Percentiles rank a stretch among this genome's conserved stretches.
Evolutionary conservation across 2,113 vertebrate species (phyloP).

Genomic region (Romanogobio albipinnatus): DNA sequence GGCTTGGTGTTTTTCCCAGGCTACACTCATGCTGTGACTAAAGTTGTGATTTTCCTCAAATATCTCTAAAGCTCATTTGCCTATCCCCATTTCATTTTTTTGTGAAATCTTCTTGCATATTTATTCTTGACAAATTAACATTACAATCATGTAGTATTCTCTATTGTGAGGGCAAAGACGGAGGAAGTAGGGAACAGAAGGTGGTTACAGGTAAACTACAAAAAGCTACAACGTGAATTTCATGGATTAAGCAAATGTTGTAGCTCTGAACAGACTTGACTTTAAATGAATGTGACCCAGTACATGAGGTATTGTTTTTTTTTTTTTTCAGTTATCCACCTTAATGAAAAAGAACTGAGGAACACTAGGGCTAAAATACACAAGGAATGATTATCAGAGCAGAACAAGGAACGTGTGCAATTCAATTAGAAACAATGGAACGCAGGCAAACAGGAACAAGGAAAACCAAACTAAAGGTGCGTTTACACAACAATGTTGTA

Average conservation of each 20-base stretch:
- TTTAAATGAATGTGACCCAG: neutral
- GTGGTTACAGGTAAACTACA: neutral
- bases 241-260: neutral
- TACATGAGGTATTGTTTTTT: neutral
- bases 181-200: neutral
- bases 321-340: too few species aligned
- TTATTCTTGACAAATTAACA: conserved; percentile 40
- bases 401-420: too few species aligned
- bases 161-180: conserved; percentile 14
- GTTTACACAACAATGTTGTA: too few species aligned
- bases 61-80: conserved; percentile 39
- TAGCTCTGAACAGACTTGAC: neutral
- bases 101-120: conserved; percentile 27
- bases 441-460: too few species aligned
- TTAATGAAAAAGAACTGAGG: too few species aligned
- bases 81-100: too few species aligned
- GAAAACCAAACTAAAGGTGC: too few species aligned
- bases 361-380: too few species aligned
- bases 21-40: conserved; percentile 20
- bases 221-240: conserved; percentile 14
- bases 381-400: too few species aligned
- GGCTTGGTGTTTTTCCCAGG: conserved; percentile 6
- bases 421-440: too few species aligned
- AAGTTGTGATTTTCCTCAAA: conserved; percentile 31
- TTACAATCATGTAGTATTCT: conserved; percentile 51